Base-by-base conservation (phyloP, 2,113 vertebrate genomes). In the Pholis gunnellus region DNA sequence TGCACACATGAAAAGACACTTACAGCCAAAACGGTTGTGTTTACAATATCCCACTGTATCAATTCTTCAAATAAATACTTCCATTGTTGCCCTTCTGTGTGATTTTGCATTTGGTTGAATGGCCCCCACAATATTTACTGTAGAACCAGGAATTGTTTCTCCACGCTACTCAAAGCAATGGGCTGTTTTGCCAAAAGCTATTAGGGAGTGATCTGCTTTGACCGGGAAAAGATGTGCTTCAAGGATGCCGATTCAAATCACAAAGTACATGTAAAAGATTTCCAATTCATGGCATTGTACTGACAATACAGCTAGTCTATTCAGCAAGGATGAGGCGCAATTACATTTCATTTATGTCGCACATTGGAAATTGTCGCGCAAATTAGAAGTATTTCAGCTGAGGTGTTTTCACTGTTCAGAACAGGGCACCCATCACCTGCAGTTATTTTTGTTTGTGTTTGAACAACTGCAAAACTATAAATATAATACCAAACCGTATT, bases 141-240 rank as follows among this genome's bases (percentile, higher is more conserved):
- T 80, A 59, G 68, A 91, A 61, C 71, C 83, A 83, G 48, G 81
- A 86, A 88, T 67, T 83, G 79, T 87, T 90, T 83, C 63, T 82
- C 72, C 85, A 63, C 29, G 65, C 77, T 74, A 84, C 69, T 86
- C 75, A 80, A 78, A 88, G 78, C 78, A 84, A 79, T 73, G 46
- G 63, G 63, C 63, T 87, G 60, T 85, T 91, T 83, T 86, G 85
- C 83, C 65, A 75, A 78, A 70, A 83, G 83, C 86, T 89, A 71
- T 92, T 81, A 86, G 65, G n/a, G 56, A 84, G 82, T 82, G 68
- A 88, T 89, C 76, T 68, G 69, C 82, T 86, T 89, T 86, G 77
- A 83, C 59, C 2, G 25, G 76, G 56, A 70, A 84, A 87, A 87
- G 59, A 72, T 59, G 38, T 61, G 46, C 75, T 87, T 81, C 71